Evolutionary conservation across 2,113 vertebrate species (phyloP).

Genomic region (Chionodraco myersi): DNA sequence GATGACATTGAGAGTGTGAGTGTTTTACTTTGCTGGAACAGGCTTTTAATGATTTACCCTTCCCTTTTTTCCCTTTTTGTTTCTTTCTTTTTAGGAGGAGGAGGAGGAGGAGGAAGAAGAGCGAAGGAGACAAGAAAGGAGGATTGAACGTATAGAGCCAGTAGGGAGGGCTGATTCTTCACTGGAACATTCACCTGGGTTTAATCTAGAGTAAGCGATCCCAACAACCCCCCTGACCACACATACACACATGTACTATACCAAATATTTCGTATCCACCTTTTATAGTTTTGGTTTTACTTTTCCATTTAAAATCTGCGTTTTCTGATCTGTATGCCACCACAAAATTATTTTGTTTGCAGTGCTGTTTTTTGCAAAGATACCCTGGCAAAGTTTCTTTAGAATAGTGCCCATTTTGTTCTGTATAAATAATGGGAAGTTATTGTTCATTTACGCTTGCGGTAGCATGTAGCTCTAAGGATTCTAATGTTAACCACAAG

Average conservation of each 20-base stretch:
- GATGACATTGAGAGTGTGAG: conserved; percentile 19
- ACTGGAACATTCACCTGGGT: conserved; percentile 85
- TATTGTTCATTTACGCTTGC: too few species aligned
- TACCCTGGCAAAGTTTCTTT: neutral
- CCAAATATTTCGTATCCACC: neutral
- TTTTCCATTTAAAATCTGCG: neutral
- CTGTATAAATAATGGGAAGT: too few species aligned
- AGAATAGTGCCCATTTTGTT: too few species aligned
- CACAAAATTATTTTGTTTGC: neutral
- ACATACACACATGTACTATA: too few species aligned
- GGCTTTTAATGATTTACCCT: conserved; percentile 21
- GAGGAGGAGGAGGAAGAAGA: conserved; percentile 87
- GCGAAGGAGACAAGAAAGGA: conserved; percentile 83
- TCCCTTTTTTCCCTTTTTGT: conserved; percentile 23
- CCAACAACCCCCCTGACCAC: neutral
- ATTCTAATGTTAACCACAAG: too few species aligned
- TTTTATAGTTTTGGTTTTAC: neutral
- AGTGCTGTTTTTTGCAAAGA: neutral
- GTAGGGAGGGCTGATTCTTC: conserved; percentile 93
- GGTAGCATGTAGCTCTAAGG: too few species aligned
- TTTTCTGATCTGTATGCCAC: neutral
- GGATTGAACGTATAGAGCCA: conserved; percentile 91
- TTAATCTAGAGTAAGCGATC: conserved; percentile 92
- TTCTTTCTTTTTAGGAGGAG: conserved; percentile 55
- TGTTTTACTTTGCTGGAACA: conserved; percentile 10